Conservation (phyloP, 2,888 invertebrate genomes). For the Lucinisca nassula region DNA sequence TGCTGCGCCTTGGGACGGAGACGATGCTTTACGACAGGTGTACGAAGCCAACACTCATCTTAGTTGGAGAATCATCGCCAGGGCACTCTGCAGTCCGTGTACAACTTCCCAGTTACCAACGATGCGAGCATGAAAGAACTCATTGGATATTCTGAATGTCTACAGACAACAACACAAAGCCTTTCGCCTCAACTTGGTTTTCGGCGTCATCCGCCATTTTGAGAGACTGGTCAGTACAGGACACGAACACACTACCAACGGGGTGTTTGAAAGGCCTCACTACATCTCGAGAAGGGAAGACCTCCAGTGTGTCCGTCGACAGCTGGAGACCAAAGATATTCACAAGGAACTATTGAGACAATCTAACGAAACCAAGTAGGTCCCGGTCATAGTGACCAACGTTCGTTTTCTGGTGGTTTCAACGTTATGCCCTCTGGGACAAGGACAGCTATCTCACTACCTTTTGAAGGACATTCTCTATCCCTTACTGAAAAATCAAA, state of each 20-base stretch:
- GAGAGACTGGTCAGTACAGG: constrained; percentile 54
- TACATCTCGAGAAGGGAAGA: constrained; percentile 45
- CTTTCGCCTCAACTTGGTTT: constrained; percentile 17
- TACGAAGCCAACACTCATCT: constrained; percentile 22
- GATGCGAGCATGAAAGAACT: constrained; percentile 12
- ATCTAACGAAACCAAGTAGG: constrained; percentile 61
- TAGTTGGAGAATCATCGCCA: not conserved
- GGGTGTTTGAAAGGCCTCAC: constrained; percentile 44
- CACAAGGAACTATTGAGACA: constrained; percentile 35
- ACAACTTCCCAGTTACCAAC: constrained; percentile 21
- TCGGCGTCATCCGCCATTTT: constrained; percentile 51
- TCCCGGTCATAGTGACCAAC: no score
- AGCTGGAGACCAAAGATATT: constrained; percentile 32
- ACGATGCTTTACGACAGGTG: not conserved
- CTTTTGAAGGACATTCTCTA: constrained; percentile 28
- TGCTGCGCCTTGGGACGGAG: not conserved
- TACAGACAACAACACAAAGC: constrained; percentile 23
- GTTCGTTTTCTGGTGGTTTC: constrained; percentile 23
- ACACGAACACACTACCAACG: constrained; percentile 51
- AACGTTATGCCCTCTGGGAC: no score
- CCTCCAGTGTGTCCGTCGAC: constrained; percentile 10
- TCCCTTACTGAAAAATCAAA: constrained; percentile 46
- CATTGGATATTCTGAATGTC: constrained; percentile 4
- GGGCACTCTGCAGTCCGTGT: constrained; percentile 11
- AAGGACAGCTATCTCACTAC: no score